Base-by-base conservation (phyloP, 2,113 vertebrate genomes). In the Ailuropoda melanoleuca region DNA sequence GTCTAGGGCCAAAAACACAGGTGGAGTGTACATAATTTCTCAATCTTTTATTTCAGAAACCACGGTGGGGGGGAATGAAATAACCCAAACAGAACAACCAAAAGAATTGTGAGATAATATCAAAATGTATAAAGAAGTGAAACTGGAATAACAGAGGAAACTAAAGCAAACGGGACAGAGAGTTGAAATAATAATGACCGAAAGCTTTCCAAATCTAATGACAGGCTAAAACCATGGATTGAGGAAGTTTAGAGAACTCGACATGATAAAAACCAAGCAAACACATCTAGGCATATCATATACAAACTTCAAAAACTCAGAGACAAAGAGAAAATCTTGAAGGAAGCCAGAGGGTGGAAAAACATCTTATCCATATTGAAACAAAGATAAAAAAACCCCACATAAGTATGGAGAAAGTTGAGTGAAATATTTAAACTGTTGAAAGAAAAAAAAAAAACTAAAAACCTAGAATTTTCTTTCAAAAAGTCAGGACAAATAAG, bases 61-160 rank as follows among this genome's bases (percentile, higher is more conserved):
- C 10, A 18, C 18, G 46, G 8, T 1, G 8, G 26, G 15, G 8
- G 37, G 1, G 0, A 29, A 31, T 29, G 13, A 31, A 56, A 68
- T 8, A 88, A 39, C 10, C 12, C 34, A 37, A 81, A 55, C n/a
- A 55, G 39, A 58, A 17, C 19, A 50, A 72, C 14, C 9, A 66
- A 66, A 60, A 81, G 62, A 82, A 82, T 17, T 24, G 26, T 34
- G 6, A 5, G 8, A 10, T 9, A 56, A 81, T 50, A 70, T 31
- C 4, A 37, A 81, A 94, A 50, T 3, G 3, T 72, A 4, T 50
- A 39, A 72, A 60, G 17, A 81, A 82, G 60, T 3, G 48, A 82
- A 60, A 39, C 6, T 68, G n/a, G 24, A 62, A 31, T 34, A 29
- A 50, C 5, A 64, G 24, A 68, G n/a, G 19, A 17, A 94, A 58